Evolutionary conservation across 37 sponge, comb jelly and placozoan species (phyloP).

Genomic region (Spongia lamella): DNA sequence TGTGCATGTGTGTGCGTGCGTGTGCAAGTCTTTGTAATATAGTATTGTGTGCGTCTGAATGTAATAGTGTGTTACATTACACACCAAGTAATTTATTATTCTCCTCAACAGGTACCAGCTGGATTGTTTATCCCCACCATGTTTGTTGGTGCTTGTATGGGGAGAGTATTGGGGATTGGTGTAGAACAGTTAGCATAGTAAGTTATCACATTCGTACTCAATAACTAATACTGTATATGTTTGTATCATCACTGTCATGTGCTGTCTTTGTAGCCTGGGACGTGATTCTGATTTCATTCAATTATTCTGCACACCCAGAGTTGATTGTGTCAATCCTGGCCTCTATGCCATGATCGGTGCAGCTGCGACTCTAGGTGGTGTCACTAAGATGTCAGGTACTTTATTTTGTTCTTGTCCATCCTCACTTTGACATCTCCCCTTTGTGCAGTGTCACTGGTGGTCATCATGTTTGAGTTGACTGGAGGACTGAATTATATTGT

Average conservation of each 20-base stretch:
- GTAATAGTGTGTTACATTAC: no score
- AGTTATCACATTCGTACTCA: no score
- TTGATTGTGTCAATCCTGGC: slow-evolving; percentile 91
- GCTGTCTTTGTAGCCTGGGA: slow-evolving; percentile 53
- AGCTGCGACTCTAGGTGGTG: slow-evolving; percentile 95
- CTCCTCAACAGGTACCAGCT: slow-evolving; percentile 81
- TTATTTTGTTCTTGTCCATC: background rate
- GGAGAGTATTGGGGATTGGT: slow-evolving; percentile 91
- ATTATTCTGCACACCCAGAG: slow-evolving; percentile 75
- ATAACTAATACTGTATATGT: no score
- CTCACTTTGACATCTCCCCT: slow-evolving; percentile 5
- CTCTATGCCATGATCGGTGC: slow-evolving; percentile 99
- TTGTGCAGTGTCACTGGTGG: slow-evolving; percentile 91
- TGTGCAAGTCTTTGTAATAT: background rate
- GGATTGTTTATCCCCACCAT: slow-evolving; percentile 97
- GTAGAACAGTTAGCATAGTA: slow-evolving; percentile 89
- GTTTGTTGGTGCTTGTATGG: slow-evolving; percentile 93
- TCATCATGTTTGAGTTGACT: slow-evolving; percentile 99
- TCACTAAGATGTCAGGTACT: slow-evolving; percentile 94
- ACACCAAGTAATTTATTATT: background rate
- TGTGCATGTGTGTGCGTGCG: slow-evolving; percentile 15
- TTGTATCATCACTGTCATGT: no score
- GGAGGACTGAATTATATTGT: slow-evolving; percentile 97
- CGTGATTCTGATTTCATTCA: slow-evolving; percentile 66
- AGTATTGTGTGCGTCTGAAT: no score